phyloP scores from a whole-genome alignment of 2,797 vertebrate genomes.

The Hemibagrus guttatus region DNA sequence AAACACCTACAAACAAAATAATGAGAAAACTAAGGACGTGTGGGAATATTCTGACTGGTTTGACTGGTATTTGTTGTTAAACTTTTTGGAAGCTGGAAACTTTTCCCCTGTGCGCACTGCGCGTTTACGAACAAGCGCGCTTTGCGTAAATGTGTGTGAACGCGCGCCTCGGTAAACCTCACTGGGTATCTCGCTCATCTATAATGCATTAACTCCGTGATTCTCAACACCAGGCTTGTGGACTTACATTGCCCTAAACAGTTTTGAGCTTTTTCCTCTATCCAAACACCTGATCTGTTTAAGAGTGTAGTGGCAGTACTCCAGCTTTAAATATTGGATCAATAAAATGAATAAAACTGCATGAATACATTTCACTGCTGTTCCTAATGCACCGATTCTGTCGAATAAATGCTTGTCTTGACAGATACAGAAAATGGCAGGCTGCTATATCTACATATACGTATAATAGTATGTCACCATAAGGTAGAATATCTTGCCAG shows the following conservation, averaged over 20 bases:
- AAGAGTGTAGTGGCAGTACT: background rate
- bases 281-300: background rate
- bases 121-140: slow-evolving; percentile 7
- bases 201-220: background rate
- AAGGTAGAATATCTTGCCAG: background rate
- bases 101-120: background rate
- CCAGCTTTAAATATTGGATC: no score
- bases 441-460: background rate
- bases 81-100: background rate
- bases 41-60: background rate
- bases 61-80: background rate
- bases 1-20: background rate
- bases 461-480: background rate
- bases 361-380: background rate
- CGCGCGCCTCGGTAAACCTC: background rate
- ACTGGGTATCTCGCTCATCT: no score
- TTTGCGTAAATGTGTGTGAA: background rate
- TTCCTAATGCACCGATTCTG: background rate
- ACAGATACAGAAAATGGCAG: background rate
- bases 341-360: no score
- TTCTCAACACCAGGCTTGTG: background rate
- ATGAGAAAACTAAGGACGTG: background rate
- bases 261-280: background rate
- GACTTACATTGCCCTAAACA: background rate
- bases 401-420: background rate